Percentiles rank a stretch among this genome's conserved stretches.
Evolutionary conservation across 2,113 vertebrate species (phyloP).

Genomic region (Laterallus jamaicensis): DNA sequence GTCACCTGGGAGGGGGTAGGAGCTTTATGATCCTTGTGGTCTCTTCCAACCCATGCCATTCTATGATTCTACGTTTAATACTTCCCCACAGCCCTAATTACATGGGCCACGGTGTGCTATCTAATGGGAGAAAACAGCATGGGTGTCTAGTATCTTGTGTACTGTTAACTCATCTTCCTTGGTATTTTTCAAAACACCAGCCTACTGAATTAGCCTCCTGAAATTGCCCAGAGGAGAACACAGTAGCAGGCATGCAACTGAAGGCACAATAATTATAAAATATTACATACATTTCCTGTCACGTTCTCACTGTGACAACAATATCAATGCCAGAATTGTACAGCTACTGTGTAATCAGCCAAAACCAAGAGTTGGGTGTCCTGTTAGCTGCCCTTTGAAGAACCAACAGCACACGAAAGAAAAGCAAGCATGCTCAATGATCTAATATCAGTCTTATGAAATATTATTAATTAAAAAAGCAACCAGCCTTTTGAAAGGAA

Average conservation of each 20-base stretch:
- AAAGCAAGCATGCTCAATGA: neutral
- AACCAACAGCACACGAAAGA: neutral
- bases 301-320: neutral
- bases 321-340: neutral
- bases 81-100: neutral
- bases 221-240: neutral
- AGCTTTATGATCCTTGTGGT: too few relatives aligned
- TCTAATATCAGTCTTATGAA: neutral
- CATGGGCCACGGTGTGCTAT: rapidly evolving
- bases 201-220: neutral
- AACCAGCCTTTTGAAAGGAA: neutral
- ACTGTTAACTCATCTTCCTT: neutral
- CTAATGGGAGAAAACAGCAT: neutral
- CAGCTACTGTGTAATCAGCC: neutral
- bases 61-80: neutral
- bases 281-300: neutral
- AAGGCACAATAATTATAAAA: neutral
- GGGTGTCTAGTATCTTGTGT: neutral
- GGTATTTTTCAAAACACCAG: neutral
- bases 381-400: neutral
- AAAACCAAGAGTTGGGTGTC: neutral
- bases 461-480: neutral
- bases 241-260: neutral
- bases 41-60: too few relatives aligned
- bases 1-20: too few relatives aligned